Evolutionary conservation across 2,113 vertebrate genomes (phyloP), one percentile per base, ranked within the genome.

Genomic region (Callospermophilus lateralis): DNA sequence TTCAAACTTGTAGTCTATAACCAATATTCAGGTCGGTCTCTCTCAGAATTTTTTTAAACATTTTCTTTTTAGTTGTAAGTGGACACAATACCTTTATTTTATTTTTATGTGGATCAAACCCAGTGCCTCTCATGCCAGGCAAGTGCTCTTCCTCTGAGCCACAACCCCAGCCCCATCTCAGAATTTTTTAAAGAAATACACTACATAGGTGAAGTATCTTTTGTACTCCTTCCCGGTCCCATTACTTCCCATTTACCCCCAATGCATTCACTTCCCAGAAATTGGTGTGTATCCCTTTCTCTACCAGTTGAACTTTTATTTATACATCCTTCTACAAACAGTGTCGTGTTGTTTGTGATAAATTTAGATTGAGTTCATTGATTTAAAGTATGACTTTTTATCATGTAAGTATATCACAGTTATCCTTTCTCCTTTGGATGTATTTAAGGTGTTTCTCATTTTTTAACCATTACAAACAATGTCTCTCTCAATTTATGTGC

Each of bases 101-200:
- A 51, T 51, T 51, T 51, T 51, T 51, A 51, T 51, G 12, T 51
- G 48, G 48, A 51, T 51, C 12, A 5, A 51, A 51, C 48, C 12
- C 12, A 51, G 48, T 51, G 10, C 48, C 48, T 51, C 48, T 12
- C 48, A 51, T 51, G 48, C 48, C 48, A 51, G 12, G 48, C 48
- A 51, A 51, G 48, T 13, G 48, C 48, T 13, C 12, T 51, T 51
- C 48, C 12, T 51, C 48, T 51, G 48, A 51, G 48, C 48, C 48
- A 51, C 48, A 51, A 51, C 48, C 12, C 48, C 48, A 51, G 48
- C 48, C 48, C 48, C 48, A 51, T 51, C 39, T 48, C 78, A 88
- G 37, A 89, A 51, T 92, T 95, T 95, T 63, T 88, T 63, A 68
- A 78, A 88, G 76, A 88, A 80, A 84, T 89, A 20, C 5, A 53